Evolutionary conservation across 2,888 invertebrate genomes (phyloP), one percentile per base, ranked within the genome.

Genomic region (Liopterus haemorrhoidalis): DNA sequence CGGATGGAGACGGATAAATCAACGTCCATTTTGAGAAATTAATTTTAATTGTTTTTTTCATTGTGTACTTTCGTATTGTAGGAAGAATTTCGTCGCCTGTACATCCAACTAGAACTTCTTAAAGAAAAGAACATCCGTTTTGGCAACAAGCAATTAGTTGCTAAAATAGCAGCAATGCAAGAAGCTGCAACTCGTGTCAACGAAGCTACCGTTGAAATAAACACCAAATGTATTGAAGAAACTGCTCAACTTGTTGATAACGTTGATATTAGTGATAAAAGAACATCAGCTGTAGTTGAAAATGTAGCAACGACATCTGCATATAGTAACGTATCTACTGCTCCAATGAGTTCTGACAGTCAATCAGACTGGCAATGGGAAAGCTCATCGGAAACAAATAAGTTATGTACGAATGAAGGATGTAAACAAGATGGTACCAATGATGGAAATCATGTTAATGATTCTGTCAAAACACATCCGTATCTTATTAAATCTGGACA

Each of bases 41-140:
- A n/a, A n/a, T n/a, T n/a, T n/a, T n/a, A n/a, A n/a, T n/a, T n/a
- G n/a, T 19, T 14, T 20, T 27, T 30, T 44, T 33, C 18, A 38
- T 44, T 15, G n/a, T 12, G 18, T 19, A 18, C 11, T 21, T 21
- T 3, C 12, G 22, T 16, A 14, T 65, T 65, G 1, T 65, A 86
- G 85, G 88, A 89, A 65, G 89, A 90, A 70, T 88, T 89, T 61
- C 75, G 79, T 53, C 79, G 87, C 52, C 73, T 90, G 24, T 85
- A 83, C 67, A 81, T 81, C 27, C 88, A 89, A 61, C 69, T 90
- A 28, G 88, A 88, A 54, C 70, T 82, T 47, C 71, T 90, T n/a
- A 82, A 83, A 53, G 89, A 89, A 57, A 78, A 84, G 48, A 81
- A 82, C 59, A 75, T 79, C 71, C 78, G 86, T 49, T 75, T 85